Conservation (phyloP, 2,113 vertebrate species). For the Semnornis frantzii region DNA sequence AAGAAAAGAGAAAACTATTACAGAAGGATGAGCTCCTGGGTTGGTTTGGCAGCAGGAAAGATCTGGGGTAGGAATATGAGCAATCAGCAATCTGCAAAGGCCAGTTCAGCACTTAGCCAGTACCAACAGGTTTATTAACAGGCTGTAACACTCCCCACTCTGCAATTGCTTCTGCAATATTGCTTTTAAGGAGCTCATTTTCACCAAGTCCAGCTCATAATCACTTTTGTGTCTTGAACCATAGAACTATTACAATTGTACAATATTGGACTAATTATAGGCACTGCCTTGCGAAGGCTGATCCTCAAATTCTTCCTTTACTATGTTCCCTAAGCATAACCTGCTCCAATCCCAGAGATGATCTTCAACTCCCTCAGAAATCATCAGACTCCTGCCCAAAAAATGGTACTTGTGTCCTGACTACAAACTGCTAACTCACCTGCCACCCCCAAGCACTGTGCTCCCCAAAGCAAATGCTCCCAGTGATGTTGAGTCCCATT, state of each 20-base stretch:
- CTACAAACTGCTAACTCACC: not conserved
- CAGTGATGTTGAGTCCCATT: accelerated
- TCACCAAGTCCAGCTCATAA: not conserved
- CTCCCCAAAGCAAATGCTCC: accelerated
- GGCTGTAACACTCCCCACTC: not conserved
- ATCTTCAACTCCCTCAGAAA: not conserved
- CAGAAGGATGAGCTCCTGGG: not conserved
- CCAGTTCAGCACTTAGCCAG: not conserved
- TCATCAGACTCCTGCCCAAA: not conserved
- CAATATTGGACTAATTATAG: too few species aligned
- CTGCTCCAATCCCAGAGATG: accelerated
- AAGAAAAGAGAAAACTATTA: not conserved
- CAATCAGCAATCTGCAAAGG: not conserved
- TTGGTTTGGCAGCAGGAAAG: not conserved
- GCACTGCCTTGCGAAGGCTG: too few species aligned
- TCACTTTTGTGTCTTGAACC: not conserved
- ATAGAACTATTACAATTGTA: too few species aligned
- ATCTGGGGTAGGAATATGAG: not conserved
- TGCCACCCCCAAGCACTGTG: too few species aligned
- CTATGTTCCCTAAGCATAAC: not conserved
- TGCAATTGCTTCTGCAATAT: not conserved
- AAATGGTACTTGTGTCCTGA: not conserved
- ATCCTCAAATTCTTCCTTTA: not conserved
- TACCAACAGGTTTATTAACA: not conserved
- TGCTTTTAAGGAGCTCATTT: not conserved